These are phyloP conservation scores for Drosophila obscura DNA, from an alignment of 1,140 invertebrate species.

Conservation along the genomic window DNA sequence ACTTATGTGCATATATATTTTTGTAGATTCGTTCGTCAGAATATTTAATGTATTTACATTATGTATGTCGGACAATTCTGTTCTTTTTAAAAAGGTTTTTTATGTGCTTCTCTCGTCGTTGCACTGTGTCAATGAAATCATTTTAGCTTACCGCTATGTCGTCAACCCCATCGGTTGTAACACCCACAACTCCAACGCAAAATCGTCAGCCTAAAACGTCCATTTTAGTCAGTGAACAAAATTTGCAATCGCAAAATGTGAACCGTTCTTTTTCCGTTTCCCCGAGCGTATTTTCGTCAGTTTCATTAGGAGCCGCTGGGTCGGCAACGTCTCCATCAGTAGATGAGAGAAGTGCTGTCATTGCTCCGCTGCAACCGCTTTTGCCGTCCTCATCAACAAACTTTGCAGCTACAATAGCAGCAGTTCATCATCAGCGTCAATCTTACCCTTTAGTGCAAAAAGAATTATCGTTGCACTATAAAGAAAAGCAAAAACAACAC, in stretches of 20 bases:
- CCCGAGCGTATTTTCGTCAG: conserved; percentile 24
- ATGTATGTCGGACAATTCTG: too few species aligned
- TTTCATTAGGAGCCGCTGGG: conserved; percentile 14
- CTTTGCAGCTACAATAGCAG: conserved; percentile 38
- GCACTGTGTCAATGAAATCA: not conserved
- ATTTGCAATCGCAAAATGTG: conserved; percentile 33
- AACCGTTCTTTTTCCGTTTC: conserved; percentile 38
- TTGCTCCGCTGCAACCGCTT: conserved; percentile 14
- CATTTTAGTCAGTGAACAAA: conserved; percentile 43
- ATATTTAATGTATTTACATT: too few species aligned
- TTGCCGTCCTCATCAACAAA: conserved; percentile 19
- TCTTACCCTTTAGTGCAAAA: conserved; percentile 26
- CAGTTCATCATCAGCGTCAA: conserved; percentile 39
- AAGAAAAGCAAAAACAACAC: conserved; percentile 19
- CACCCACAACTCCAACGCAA: conserved; percentile 49
- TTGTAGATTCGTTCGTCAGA: too few species aligned
- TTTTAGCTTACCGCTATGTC: conserved; percentile 47
- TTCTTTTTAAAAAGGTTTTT: too few species aligned
- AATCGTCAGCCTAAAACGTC: conserved; percentile 17
- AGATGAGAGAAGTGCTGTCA: conserved; percentile 18
- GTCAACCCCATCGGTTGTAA: conserved; percentile 61
- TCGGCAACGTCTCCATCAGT: conserved; percentile 33
- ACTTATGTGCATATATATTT: too few species aligned
- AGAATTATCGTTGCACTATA: conserved; percentile 19
- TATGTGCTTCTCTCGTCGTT: not conserved